Evolutionary conservation across 2,888 invertebrate species (phyloP), one percentile per base, ranked within the genome.

Genomic region (Trichogramma dendrolimi): DNA sequence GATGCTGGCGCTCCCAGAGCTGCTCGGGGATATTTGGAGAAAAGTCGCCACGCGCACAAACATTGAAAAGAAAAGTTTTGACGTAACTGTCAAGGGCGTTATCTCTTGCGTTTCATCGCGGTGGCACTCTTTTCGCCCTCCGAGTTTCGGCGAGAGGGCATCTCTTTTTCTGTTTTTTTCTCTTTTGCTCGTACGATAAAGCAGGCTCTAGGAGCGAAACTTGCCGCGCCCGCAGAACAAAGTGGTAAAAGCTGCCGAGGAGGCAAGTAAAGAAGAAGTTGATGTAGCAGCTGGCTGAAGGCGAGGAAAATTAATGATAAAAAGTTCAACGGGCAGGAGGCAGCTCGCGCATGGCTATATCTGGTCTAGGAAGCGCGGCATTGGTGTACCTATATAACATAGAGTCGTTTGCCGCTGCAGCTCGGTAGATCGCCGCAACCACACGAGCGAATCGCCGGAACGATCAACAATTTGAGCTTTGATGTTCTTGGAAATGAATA

Each of bases 61-160:
- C 43, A 42, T 58, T 62, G 49, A 52, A 52, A 51, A 58, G 55
- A 48, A 62, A 62, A 59, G 38, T 62, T 62, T 43, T 53, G 58
- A 55, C 62, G 46, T 46, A 62, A 55, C 58, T 58, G 55, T 55
- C 58, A 50, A 42, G 61, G 5, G 10, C 39, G 54, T 53, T 62
- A 59, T 62, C 61, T 61, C 48, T 39, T 41, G 39, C 42, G 11
- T 6, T 6, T 11, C 11, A 11, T 5, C 39, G n/a, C 40, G n/a
- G 51, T 11, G 43, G 14, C 14, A 41, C 7, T 43, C 39, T 11
- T 46, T n/a, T 48, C 8, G 46, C 46, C 11, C 10, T 39, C 46
- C 27, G 27, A 27, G 27, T 27, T 27, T 27, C 27, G 27, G 27
- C 27, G 27, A 27, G 27, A 27, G 27, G 27, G 27, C 27, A 27